A percentile compares a stretch with the other conserved stretches of the same genome.
Evolutionary conservation across 2,888 invertebrate species (phyloP).

Genomic region (Thera obeliscata): DNA sequence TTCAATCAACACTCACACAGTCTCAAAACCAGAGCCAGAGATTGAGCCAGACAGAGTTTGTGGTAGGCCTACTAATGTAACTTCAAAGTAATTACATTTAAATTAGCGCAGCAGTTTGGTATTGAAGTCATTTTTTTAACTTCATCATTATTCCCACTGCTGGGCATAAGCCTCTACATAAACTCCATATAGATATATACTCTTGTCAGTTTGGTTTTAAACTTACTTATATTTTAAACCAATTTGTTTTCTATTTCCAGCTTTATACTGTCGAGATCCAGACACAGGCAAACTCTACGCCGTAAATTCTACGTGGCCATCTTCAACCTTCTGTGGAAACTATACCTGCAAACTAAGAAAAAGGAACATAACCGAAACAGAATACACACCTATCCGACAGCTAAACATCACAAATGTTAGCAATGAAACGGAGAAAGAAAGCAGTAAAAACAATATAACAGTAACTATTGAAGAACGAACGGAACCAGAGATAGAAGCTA

Average conservation of each 20-base stretch:
- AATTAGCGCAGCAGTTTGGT: too few species aligned
- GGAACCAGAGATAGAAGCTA: slow-evolving; percentile 27
- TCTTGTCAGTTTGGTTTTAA: too few species aligned
- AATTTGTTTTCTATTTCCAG: slow-evolving; percentile 53
- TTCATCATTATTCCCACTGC: too few species aligned
- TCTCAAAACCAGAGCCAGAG: too few species aligned
- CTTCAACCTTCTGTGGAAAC: slow-evolving; percentile 73
- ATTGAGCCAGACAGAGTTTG: too few species aligned
- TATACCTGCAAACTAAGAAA: slow-evolving; percentile 72
- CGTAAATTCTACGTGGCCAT: slow-evolving; percentile 72
- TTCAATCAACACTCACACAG: too few species aligned
- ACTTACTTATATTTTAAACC: too few species aligned
- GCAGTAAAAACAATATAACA: slow-evolving; percentile 5
- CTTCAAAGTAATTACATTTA: too few species aligned
- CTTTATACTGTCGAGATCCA: slow-evolving; percentile 74
- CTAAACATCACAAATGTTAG: slow-evolving; percentile 51
- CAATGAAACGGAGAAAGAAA: slow-evolving; percentile 3
- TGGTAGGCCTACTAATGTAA: too few species aligned
- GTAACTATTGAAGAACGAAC: slow-evolving; percentile 36
- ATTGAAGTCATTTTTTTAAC: too few species aligned
- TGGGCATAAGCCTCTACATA: too few species aligned
- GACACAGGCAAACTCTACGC: slow-evolving; percentile 69
- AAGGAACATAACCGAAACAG: slow-evolving; percentile 48
- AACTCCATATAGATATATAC: too few species aligned
- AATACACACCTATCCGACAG: slow-evolving; percentile 50